Evolutionary conservation across 2,113 vertebrate genomes (phyloP), one percentile per base, ranked within the genome.

Genomic region (Nansenia antarctica): DNA sequence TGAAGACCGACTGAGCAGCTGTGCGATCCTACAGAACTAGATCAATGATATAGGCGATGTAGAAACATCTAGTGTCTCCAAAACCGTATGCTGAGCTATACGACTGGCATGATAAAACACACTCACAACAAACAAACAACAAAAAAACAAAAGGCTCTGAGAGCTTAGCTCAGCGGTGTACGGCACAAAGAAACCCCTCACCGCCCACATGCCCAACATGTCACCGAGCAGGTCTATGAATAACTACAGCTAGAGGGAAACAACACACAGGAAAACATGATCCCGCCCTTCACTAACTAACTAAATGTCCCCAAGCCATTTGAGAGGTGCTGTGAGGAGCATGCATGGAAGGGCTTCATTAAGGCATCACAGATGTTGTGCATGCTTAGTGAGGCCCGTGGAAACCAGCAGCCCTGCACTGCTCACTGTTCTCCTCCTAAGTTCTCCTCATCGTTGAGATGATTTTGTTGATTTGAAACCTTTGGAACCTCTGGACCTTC

Each of bases 171-270:
- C 66, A 54, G 69, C 49, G 58, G 11, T 37, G 5, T 5, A 14
- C 49, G 45, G 67, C 71, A 20, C 75, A 70, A 73, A 81, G 67
- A 81, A 81, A 74, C 76, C 62, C 68, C 61, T 73, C 52, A 66
- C 24, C 12, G 54, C 65, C 53, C 53, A 57, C 65, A 39, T 30
- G 62, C 14, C 18, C 24, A 12, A 31, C 32, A 2, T 15, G 32
- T n/a, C 39, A 57, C 5, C n/a, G 26, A 9, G 22, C 32, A 3
- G 24, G 24, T 29, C 32, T 37, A 67, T 34, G 49, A 35, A 34
- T 35, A 47, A 67, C 18, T 39, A 22, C 64, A 22, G n/a, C 73
- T 63, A 57, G 14, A 83, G 67, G 74, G 45, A 29, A 67, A 47
- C 18, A 63, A 18, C 45, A 20, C 18, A 2, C 29, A 61, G 18